Percentiles rank a stretch among this genome's conserved stretches.
Conservation (phyloP, 1,140 invertebrate genomes). For the Pissodes strobi region DNA sequence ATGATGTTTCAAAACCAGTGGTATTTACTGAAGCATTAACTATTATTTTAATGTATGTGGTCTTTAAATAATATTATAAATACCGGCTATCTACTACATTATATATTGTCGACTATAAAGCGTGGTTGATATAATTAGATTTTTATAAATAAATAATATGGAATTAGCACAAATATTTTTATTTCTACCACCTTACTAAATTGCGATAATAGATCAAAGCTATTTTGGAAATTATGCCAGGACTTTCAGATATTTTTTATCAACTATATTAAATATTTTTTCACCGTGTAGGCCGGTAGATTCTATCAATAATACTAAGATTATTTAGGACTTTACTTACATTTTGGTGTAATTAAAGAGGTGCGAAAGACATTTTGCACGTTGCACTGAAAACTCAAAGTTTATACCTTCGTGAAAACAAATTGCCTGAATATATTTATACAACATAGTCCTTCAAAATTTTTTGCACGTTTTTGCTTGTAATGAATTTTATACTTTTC, state of each 20-base stretch:
- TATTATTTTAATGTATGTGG: too few relatives aligned
- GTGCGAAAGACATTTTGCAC: conserved; percentile 25
- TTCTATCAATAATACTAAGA: conserved; percentile 26
- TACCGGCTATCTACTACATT: too few relatives aligned
- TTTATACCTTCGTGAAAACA: conserved; percentile 21
- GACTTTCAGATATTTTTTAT: conserved; percentile 15
- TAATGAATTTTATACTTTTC: background rate
- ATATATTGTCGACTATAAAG: too few relatives aligned
- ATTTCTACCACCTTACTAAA: background rate
- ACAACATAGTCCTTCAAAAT: conserved; percentile 22
- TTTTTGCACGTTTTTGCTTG: conserved; percentile 7
- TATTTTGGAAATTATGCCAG: background rate
- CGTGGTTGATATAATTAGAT: too few relatives aligned
- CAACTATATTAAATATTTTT: conserved; percentile 9
- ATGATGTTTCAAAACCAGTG: too few relatives aligned
- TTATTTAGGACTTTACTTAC: conserved; percentile 16
- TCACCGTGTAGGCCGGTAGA: conserved; percentile 1
- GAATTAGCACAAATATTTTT: too few relatives aligned
- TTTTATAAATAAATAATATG: too few relatives aligned
- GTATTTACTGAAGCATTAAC: too few relatives aligned
- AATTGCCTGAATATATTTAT: conserved; percentile 24
- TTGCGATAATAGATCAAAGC: conserved; percentile 6
- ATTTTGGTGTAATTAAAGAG: conserved; percentile 21
- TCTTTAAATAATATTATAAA: too few relatives aligned
- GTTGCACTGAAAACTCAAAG: conserved; percentile 20